Base-by-base conservation (phyloP, 2,113 vertebrate genomes). In the Riparia riparia region DNA sequence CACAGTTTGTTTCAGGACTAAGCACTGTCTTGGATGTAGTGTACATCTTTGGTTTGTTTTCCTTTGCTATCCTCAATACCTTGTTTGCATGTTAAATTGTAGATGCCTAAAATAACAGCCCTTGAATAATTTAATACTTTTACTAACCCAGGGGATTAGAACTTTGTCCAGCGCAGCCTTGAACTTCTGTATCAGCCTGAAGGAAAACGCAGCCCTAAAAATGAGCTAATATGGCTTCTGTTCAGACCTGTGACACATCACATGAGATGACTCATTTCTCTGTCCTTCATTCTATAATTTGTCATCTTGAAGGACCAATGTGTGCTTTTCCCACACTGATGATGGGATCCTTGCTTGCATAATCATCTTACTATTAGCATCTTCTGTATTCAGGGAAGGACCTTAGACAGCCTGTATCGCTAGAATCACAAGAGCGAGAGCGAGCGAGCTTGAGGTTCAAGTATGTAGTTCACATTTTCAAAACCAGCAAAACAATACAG, bases 171-270 rank as follows among this genome's bases (percentile, higher is more conserved):
- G 41, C 45, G 17, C 6, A 37, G 49, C 14, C 21, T 81, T 77
- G 17, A 77, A 53, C 20, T 93, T 73, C 37, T 73, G 6, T 10
- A 31, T 81, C n/a, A 68, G 34, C 73, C 32, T 82, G 49, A 78
- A 84, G 31, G 44, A n/a, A 93, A 58, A 29, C 56, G 65, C 37
- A 87, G 17, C 47, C 41, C 49, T 95, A 57, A 91, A 84, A 68
- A 70, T 74, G 34, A 72, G 39, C 44, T 79, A 60, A 28, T 57
- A 19, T 4, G 84, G 61, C 41, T 78, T 68, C 53, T 85, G 6
- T 64, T 77, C 24, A 79, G 44, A 71, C 53, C 37, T 90, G 56
- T 81, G 66, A 32, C 44, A 39, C 15, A 56, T 81, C 51, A 42
- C 32, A 63, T 74, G 51, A 34, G 37, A 69, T 91, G 63, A 82